phyloP scores from a whole-genome alignment of 2,797 vertebrate genomes.

The Calcarius lapponicus region DNA sequence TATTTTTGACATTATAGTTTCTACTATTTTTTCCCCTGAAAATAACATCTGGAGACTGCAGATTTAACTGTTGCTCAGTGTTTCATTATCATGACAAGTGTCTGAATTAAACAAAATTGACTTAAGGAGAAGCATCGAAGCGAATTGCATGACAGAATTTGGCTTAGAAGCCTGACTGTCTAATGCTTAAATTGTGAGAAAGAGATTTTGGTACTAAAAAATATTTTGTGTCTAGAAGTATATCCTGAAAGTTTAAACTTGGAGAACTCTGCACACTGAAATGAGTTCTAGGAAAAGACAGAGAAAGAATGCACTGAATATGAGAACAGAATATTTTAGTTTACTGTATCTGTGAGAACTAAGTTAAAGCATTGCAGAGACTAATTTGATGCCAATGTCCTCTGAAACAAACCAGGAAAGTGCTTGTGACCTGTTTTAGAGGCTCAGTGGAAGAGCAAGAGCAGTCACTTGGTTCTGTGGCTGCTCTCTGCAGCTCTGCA shows the following conservation, averaged over 20 bases:
- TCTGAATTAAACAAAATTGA: conserved; percentile 22
- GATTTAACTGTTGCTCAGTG: conserved; percentile 26
- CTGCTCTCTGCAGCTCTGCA: background rate
- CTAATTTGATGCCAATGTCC: background rate
- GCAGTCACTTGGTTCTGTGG: background rate
- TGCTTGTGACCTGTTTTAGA: background rate
- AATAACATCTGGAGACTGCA: conserved; percentile 28
- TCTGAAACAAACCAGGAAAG: background rate
- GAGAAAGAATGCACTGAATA: background rate
- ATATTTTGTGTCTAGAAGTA: background rate
- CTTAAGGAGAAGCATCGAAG: background rate
- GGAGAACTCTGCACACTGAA: background rate
- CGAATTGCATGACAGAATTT: background rate
- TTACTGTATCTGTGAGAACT: accelerated
- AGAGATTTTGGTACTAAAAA: background rate
- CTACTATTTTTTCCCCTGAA: background rate
- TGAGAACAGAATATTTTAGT: background rate
- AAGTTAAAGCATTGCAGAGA: background rate
- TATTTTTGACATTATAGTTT: conserved; percentile 29
- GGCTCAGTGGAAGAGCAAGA: background rate
- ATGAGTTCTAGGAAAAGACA: background rate
- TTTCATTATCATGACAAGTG: conserved; percentile 4
- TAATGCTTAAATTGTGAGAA: background rate
- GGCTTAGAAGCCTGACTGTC: background rate
- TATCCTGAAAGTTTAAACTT: background rate